Base-by-base conservation (phyloP, 1,140 invertebrate genomes). In the Caenorhabditis brenneri region DNA sequence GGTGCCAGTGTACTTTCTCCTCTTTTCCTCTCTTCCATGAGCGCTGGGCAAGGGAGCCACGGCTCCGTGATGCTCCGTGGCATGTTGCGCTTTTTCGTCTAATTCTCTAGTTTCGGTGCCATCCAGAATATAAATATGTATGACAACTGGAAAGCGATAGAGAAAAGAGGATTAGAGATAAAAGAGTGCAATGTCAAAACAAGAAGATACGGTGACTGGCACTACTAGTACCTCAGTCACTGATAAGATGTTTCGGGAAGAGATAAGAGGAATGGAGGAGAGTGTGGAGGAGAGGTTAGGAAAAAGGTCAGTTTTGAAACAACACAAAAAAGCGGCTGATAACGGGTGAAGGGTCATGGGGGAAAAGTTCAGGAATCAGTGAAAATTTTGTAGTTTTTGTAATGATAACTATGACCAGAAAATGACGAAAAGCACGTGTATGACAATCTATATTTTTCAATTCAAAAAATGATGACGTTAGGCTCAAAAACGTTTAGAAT, bases 161-260 rank as follows among this genome's bases (percentile, higher is more conserved):
- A 19, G 78, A 22, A 48, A 42, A 29, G 33, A 42, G 48, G 48
- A 5, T 48, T 1, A 39, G 55, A 48, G 48, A 49, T 24, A 69
- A 36, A 36, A 55, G 31, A 49, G 42, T 46, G 46, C 31, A 74
- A 49, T 5, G 27, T 53, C 51, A 81, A 55, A 53, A 81, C 49
- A 49, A 65, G 55, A 80, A 60, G 51, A 81, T 31, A 51, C 46
- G 46, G 55, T 48, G 81, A 48, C 46, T 51, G 81, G 58, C 29
- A 83, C 49, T 19, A 27, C n/a, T 31, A 16, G 51, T n/a, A 10
- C 10, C 22, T 10, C 22, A 31, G 46, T 24, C 49, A 51, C n/a
- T 49, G 79, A 55, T 36, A 42, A 55, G 39, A 36, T 19, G 31
- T 2, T 6, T 24, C 7, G 27, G 42, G 15, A 22, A 24, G 29